phyloP scores from a whole-genome alignment of 2,797 vertebrate species.

The Leptatherina wallacei region DNA sequence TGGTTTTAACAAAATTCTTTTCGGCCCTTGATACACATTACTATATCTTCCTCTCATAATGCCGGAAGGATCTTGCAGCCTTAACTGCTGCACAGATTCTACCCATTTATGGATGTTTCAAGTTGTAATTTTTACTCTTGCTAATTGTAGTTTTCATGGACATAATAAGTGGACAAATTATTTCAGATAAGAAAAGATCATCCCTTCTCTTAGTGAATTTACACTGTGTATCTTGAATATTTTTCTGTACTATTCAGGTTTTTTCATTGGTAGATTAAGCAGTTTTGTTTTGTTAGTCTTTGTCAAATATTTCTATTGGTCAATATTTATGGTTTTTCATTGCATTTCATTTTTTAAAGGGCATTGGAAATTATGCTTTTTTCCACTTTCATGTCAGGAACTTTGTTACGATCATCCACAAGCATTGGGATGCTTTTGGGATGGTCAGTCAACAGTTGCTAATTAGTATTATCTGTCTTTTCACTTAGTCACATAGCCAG shows the following conservation, averaged over 20 bases:
- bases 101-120: not conserved
- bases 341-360: not conserved
- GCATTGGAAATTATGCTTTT: not conserved
- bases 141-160: not conserved
- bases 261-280: not conserved
- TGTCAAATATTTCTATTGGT: not conserved
- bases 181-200: not conserved
- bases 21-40: not conserved
- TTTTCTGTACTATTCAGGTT: not conserved
- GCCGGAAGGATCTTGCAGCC: no score
- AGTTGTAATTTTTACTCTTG: not conserved
- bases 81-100: constrained; percentile 21
- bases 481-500: not conserved
- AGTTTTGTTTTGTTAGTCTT: not conserved
- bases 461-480: not conserved
- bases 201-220: not conserved
- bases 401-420: not conserved
- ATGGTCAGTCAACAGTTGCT: not conserved
- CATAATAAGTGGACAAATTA: no score
- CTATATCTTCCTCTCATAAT: not conserved
- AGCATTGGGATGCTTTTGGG: not conserved
- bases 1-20: not conserved
- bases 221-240: not conserved
- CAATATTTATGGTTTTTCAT: not conserved
- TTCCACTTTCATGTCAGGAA: not conserved